Evolutionary conservation across 1,140 invertebrate species (phyloP).

Genomic region (Lordiphosa collinella): DNA sequence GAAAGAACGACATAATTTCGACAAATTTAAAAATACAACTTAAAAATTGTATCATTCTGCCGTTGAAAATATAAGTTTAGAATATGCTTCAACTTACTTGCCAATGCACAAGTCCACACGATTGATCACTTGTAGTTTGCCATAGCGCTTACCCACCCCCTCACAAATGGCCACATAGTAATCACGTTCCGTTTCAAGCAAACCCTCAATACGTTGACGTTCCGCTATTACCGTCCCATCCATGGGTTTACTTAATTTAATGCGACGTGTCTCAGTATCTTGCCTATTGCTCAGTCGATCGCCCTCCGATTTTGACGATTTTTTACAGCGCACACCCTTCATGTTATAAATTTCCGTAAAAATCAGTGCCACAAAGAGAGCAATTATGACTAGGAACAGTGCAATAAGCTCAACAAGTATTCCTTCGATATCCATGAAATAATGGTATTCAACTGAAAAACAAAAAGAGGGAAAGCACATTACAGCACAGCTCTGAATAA

Average conservation of each 20-base stretch:
- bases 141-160: not conserved
- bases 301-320: not conserved
- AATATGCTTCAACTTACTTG: too few species aligned
- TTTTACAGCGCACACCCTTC: not conserved
- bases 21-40: too few species aligned
- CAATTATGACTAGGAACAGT: not conserved
- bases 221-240: slow-evolving; percentile 25
- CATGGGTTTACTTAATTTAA: not conserved
- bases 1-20: too few species aligned
- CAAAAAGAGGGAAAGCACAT: too few species aligned
- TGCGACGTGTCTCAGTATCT: not conserved
- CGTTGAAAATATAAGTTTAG: too few species aligned
- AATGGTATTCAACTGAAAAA: slow-evolving; percentile 5
- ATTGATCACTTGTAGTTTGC: slow-evolving; percentile 5
- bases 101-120: slow-evolving; percentile 31
- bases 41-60: too few species aligned
- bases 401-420: not conserved
- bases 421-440: not conserved
- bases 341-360: not conserved
- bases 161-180: slow-evolving; percentile 6
- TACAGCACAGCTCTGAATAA: not conserved
- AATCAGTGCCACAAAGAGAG: not conserved
- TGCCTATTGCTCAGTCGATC: not conserved
- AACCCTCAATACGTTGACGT: not conserved
- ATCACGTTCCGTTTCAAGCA: slow-evolving; percentile 8